A percentile compares a stretch with the other conserved stretches of the same genome.
Evolutionary conservation across 2,797 vertebrate species (phyloP).

Genomic region (Triplophysa yarkandensis): DNA sequence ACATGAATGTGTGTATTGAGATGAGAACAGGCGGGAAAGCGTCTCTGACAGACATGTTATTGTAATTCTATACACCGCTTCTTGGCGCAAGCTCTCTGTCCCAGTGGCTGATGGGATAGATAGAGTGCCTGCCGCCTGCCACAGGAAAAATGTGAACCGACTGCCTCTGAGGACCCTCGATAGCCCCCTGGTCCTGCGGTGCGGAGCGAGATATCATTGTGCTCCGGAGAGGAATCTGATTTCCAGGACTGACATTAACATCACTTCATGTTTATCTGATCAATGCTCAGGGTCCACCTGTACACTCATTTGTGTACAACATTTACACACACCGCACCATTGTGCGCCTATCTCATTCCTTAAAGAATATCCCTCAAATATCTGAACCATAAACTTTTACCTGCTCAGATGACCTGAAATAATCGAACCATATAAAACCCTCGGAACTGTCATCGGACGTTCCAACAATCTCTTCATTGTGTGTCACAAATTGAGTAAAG

Average conservation of each 20-base stretch:
- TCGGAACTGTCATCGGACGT: constrained; percentile 70
- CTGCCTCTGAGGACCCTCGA: constrained; percentile 24
- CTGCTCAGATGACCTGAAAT: too few relatives aligned
- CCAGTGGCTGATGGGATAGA: constrained; percentile 57
- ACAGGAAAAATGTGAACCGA: constrained; percentile 39
- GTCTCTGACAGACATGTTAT: constrained; percentile 70
- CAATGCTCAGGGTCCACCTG: constrained; percentile 70
- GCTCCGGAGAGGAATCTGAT: constrained; percentile 65
- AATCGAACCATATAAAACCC: constrained; percentile 29
- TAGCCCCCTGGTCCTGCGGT: constrained; percentile 17
- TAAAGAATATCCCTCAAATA: too few relatives aligned
- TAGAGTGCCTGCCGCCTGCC: constrained; percentile 53
- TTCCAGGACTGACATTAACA: constrained; percentile 65
- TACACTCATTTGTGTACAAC: constrained; percentile 55
- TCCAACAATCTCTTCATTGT: constrained; percentile 83
- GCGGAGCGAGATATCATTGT: constrained; percentile 67
- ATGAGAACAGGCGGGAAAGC: constrained; percentile 24
- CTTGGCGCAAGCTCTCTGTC: constrained; percentile 59
- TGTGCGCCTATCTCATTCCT: too few relatives aligned
- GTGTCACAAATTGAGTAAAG: constrained; percentile 72
- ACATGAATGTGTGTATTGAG: neutral
- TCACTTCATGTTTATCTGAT: constrained; percentile 72
- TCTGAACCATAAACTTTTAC: too few relatives aligned
- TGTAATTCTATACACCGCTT: constrained; percentile 74
- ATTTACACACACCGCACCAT: neutral